A percentile compares a stretch with the other conserved stretches of the same genome.
These are phyloP conservation scores for Paguma larvata DNA, from an alignment of 2,797 vertebrate species.

Conservation along the genomic window DNA sequence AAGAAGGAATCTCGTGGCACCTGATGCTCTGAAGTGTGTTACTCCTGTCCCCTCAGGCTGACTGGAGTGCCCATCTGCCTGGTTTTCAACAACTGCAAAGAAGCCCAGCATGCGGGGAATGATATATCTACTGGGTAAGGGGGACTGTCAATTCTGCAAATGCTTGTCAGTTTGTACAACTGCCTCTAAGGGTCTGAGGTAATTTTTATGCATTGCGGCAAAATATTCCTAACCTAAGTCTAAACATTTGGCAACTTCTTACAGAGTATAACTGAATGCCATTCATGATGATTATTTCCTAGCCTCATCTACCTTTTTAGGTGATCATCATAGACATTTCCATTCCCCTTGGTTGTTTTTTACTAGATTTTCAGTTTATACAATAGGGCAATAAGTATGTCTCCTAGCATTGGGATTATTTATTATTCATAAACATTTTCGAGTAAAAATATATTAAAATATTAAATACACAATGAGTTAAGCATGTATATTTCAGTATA, in stretches of 20 bases:
- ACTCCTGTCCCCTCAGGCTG: conserved; percentile 88
- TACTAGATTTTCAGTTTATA: conserved; percentile 27
- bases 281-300: conserved; percentile 51
- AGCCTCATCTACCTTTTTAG: conserved; percentile 46
- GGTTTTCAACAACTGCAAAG: conserved; percentile 70
- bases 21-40: conserved; percentile 76
- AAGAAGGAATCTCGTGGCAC: conserved; percentile 79
- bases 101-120: conserved; percentile 78
- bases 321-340: conserved; percentile 43
- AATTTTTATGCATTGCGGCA: conserved; percentile 69
- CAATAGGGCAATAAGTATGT: background rate
- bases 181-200: conserved; percentile 73
- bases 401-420: background rate
- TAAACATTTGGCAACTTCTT: conserved; percentile 67
- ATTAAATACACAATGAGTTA: conserved; percentile 18
- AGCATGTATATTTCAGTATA: background rate
- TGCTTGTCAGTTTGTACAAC: conserved; percentile 71
- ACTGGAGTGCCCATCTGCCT: conserved; percentile 87
- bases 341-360: background rate
- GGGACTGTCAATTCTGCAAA: conserved; percentile 82
- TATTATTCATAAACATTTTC: conserved; percentile 6
- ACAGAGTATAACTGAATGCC: conserved; percentile 20
- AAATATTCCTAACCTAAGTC: conserved; percentile 62
- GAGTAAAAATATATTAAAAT: background rate
- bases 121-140: conserved; percentile 74